Evolutionary conservation across 1,140 invertebrate species (phyloP).

Genomic region (Lasioglossum albipes): DNA sequence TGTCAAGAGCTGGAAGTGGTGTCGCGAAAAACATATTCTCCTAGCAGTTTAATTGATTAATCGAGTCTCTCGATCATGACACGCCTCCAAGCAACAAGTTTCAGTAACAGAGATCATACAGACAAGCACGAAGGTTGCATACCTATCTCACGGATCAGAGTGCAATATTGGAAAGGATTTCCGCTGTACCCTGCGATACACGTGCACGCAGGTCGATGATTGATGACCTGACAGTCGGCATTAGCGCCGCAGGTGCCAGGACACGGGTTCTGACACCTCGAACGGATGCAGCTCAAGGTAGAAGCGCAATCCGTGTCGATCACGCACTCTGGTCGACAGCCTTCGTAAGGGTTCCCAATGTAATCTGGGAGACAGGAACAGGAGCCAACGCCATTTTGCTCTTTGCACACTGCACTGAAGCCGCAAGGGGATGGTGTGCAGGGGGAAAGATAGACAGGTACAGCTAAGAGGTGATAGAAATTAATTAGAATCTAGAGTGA

Average conservation of each 20-base stretch:
- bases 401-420: constrained; percentile 80
- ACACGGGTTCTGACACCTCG: constrained; percentile 86
- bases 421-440: constrained; percentile 89
- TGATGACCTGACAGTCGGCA: constrained; percentile 84
- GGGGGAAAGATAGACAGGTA: constrained; percentile 78
- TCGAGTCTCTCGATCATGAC: too few relatives aligned
- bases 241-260: constrained; percentile 84
- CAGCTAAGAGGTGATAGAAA: neutral
- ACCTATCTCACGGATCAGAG: constrained; percentile 35
- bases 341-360: constrained; percentile 85
- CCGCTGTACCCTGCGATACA: constrained; percentile 83
- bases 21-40: too few relatives aligned
- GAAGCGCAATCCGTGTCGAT: constrained; percentile 84
- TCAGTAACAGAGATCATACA: neutral
- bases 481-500: too few relatives aligned
- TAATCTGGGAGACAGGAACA: constrained; percentile 86
- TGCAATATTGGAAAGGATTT: constrained; percentile 80
- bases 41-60: too few relatives aligned
- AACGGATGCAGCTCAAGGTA: constrained; percentile 82
- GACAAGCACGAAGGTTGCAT: neutral
- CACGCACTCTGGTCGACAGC: constrained; percentile 88
- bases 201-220: constrained; percentile 84
- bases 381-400: constrained; percentile 75
- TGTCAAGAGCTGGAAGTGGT: too few relatives aligned
- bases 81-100: neutral